Conservation (phyloP, 2,888 invertebrate species). For the Drosophila mettleri region DNA sequence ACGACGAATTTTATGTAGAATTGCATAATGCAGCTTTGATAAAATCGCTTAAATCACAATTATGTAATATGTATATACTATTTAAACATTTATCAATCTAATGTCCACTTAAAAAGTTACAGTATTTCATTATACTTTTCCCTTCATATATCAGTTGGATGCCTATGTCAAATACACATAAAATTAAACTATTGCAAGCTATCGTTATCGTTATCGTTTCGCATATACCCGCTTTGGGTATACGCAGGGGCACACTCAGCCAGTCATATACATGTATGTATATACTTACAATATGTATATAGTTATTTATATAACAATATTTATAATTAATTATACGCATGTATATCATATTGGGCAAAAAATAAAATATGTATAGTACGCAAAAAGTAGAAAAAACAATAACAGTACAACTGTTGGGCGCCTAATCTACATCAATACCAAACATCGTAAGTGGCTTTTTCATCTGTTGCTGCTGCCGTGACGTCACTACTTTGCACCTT, state of each 20-base stretch:
- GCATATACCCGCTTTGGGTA: slow-evolving; percentile 42
- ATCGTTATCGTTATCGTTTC: slow-evolving; percentile 36
- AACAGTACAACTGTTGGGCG: slow-evolving; percentile 25
- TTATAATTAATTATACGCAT: slow-evolving; percentile 24
- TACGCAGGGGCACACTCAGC: slow-evolving; percentile 53
- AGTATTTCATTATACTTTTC: slow-evolving; percentile 54
- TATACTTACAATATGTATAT: slow-evolving; percentile 19
- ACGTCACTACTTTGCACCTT: slow-evolving; percentile 27
- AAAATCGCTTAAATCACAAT: slow-evolving; percentile 84
- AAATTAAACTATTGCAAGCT: slow-evolving; percentile 47
- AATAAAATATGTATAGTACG: slow-evolving; percentile 25
- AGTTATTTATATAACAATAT: slow-evolving; percentile 25
- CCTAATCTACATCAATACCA: slow-evolving; percentile 30
- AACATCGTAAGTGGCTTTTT: slow-evolving; percentile 25
- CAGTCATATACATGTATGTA: slow-evolving; percentile 39
- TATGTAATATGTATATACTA: slow-evolving; percentile 70
- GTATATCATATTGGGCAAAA: slow-evolving; percentile 46
- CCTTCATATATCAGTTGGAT: slow-evolving; percentile 38
- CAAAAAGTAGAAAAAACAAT: slow-evolving; percentile 32
- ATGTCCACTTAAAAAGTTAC: slow-evolving; percentile 61
- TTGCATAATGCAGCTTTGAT: slow-evolving; percentile 82
- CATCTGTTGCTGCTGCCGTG: slow-evolving; percentile 19
- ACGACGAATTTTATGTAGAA: slow-evolving; percentile 80
- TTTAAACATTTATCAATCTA: slow-evolving; percentile 72
- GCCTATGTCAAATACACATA: slow-evolving; percentile 31